Conservation (phyloP, 2,113 vertebrate species). For the Dipodomys merriami region DNA sequence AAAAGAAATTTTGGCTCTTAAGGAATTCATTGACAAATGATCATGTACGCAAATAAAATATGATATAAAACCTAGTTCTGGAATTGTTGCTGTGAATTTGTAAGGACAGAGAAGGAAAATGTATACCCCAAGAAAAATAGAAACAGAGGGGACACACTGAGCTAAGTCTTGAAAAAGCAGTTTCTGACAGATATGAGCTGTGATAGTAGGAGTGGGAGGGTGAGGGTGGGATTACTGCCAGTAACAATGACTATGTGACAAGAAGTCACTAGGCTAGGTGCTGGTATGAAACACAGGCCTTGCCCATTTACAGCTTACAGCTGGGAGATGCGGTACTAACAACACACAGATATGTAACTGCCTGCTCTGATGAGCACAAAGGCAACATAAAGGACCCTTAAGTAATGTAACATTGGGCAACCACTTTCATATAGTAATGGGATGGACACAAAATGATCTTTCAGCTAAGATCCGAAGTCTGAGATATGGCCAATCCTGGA, state of each 20-base stretch:
- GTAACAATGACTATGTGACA: not conserved
- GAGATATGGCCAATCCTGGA: not conserved
- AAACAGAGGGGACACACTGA: not conserved
- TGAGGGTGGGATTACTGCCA: not conserved
- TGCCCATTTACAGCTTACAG: not conserved
- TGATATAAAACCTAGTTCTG: not conserved
- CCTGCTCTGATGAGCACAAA: not conserved
- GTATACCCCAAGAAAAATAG: not conserved
- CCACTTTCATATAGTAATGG: not conserved
- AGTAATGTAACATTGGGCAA: not conserved
- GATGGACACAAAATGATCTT: not conserved
- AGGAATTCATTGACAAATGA: not conserved
- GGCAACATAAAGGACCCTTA: conserved; percentile 28
- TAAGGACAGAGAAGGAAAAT: not conserved
- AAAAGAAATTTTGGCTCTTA: not conserved
- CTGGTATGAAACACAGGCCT: not conserved
- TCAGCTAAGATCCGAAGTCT: not conserved
- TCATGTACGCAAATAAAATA: not conserved
- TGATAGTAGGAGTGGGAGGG: not conserved
- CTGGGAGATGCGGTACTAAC: not conserved
- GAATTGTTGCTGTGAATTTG: not conserved
- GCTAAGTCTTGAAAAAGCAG: not conserved
- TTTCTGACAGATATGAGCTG: not conserved
- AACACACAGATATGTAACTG: not conserved
- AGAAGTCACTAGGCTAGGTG: not conserved